phyloP scores from a whole-genome alignment of 2,797 vertebrate genomes.

The Ispidina lecontei region DNA sequence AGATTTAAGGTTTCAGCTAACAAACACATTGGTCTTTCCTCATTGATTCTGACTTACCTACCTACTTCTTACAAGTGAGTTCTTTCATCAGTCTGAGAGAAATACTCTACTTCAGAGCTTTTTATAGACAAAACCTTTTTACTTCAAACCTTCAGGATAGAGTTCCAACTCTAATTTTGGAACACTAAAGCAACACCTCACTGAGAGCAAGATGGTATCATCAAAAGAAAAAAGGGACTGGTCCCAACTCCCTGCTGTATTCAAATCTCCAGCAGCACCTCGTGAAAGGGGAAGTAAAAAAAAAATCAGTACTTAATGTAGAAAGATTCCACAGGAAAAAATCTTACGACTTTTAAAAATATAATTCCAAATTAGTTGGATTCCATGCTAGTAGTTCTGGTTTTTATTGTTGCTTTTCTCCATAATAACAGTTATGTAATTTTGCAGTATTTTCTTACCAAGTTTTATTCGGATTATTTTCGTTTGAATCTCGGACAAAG shows the following conservation, averaged over 20 bases:
- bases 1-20: not conserved
- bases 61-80: not conserved
- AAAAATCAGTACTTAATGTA: not conserved
- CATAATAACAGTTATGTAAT: not conserved
- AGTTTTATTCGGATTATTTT: not conserved
- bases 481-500: not conserved
- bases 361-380: not conserved
- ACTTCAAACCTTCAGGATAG: not conserved
- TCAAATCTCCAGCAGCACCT: not conserved
- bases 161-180: not conserved
- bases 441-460: not conserved
- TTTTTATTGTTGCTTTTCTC: not conserved
- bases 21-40: not conserved
- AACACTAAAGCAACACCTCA: not conserved
- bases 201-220: not conserved
- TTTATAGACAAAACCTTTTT: not conserved
- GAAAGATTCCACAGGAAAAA: not conserved
- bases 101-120: not conserved
- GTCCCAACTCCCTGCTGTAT: not conserved
- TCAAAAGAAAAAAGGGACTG: not conserved
- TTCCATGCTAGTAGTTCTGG: too few species aligned
- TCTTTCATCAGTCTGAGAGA: not conserved
- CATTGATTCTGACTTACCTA: not conserved
- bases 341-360: not conserved
- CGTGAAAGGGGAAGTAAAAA: not conserved